A percentile compares a stretch with the other conserved stretches of the same genome.
phyloP scores from a whole-genome alignment of 2,797 vertebrate species.

The Lemur catta region DNA sequence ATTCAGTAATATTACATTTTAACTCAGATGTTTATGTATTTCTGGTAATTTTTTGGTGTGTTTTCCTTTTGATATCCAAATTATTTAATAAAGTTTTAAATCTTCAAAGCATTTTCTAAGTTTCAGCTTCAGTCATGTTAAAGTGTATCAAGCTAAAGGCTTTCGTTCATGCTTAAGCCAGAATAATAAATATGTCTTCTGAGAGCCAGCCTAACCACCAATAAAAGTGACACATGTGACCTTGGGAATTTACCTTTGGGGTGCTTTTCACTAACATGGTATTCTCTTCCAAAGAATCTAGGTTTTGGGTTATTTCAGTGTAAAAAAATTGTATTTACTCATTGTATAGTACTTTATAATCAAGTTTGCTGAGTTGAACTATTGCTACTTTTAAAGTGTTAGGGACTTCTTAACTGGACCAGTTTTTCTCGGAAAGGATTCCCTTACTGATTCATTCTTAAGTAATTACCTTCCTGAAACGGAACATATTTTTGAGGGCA shows the following conservation, averaged over 20 bases:
- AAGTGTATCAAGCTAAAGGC: not conserved
- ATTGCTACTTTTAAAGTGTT: constrained; percentile 33
- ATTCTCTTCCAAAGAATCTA: not conserved
- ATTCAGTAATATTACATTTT: not conserved
- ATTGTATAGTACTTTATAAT: not conserved
- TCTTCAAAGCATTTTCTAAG: not conserved
- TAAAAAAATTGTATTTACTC: not conserved
- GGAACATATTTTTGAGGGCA: not conserved
- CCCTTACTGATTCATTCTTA: not conserved
- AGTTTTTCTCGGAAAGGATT: not conserved
- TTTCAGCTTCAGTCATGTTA: not conserved
- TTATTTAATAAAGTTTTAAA: not conserved
- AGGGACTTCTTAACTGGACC: not conserved
- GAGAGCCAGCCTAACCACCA: not conserved
- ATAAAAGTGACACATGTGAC: not conserved
- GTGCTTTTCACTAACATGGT: not conserved
- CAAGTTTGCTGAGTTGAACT: not conserved
- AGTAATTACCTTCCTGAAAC: constrained; percentile 2
- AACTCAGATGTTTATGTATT: not conserved
- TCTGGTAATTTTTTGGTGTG: not conserved
- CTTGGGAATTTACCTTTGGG: not conserved
- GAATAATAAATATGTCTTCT: not conserved
- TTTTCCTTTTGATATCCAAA: constrained; percentile 19
- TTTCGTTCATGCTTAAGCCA: not conserved
- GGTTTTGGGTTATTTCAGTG: not conserved